These are phyloP conservation scores for Operophtera brumata DNA, from an alignment of 2,888 invertebrate genomes.

Conservation along the genomic window DNA sequence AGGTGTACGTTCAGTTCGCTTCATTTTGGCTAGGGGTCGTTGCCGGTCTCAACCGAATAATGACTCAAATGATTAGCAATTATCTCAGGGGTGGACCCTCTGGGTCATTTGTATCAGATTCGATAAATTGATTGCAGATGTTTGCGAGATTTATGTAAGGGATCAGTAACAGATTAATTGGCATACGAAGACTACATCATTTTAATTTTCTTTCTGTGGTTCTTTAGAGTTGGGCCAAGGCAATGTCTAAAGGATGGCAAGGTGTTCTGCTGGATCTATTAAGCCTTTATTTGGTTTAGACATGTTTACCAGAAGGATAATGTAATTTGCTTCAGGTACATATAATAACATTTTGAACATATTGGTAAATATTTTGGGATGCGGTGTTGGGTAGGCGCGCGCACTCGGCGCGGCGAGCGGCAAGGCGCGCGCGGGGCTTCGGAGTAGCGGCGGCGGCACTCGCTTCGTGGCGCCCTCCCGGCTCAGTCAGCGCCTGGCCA, in stretches of 20 bases:
- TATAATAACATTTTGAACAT: conserved; percentile 40
- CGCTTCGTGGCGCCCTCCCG: conserved; percentile 62
- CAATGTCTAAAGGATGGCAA: not conserved
- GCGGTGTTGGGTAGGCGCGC: conserved; percentile 66
- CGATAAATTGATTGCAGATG: conserved; percentile 21
- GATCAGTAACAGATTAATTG: conserved; percentile 8
- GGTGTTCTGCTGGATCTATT: not conserved
- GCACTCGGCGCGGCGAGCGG: conserved; percentile 47
- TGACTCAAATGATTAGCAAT: conserved; percentile 19
- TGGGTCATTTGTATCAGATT: conserved; percentile 13
- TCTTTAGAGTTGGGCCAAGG: not conserved
- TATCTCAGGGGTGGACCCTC: conserved; percentile 15
- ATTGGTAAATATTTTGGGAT: conserved; percentile 49
- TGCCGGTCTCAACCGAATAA: conserved; percentile 1
- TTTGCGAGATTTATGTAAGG: conserved; percentile 7
- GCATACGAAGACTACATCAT: not conserved
- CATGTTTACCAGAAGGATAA: not conserved
- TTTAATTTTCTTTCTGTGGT: not conserved
- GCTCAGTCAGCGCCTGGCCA: conserved; percentile 66
- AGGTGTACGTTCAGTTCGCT: not conserved
- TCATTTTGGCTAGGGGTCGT: not conserved
- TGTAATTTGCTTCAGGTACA: conserved; percentile 12
- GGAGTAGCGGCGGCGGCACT: conserved; percentile 45
- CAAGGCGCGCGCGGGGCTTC: conserved; percentile 56
- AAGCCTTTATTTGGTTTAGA: not conserved